Evolutionary conservation across 2,888 invertebrate species (phyloP), one percentile per base, ranked within the genome.

Genomic region (Abrostola tripartita): DNA sequence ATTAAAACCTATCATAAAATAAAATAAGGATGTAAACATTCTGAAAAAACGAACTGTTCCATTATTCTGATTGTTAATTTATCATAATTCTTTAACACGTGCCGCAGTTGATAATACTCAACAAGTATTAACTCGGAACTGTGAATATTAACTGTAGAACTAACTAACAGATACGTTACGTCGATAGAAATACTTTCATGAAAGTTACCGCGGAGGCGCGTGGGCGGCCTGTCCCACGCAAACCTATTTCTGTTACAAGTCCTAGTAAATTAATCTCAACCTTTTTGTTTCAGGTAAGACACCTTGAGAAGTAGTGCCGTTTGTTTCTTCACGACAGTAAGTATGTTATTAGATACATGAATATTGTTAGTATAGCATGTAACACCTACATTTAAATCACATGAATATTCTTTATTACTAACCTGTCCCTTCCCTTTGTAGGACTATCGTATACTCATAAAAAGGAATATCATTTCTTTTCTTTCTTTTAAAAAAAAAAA

Each of bases 221-320:
- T 64, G 51, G 51, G 61, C 38, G 56, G 37, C 12, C 44, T 12
- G 14, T 47, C 71, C 65, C 67, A 62, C 64, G 65, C 65, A 52
- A 59, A 38, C 53, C 63, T 62, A 61, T 61, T 61, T 71, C 52
- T 72, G 64, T 63, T 65, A 69, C 68, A 69, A 73, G 52, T 67
- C 54, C 53, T 57, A 59, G 57, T 24, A 57, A 72, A 76, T 74
- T 74, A 75, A 79, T 74, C 52, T 63, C 38, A 54, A 69, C 52
- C 71, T 71, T 81, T 81, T 78, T 79, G 74, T 82, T 83, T 62
- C 82, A 82, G 82, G 82, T 82, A 82, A 83, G 83, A 65, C 42
- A 64, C 51, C 24, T 54, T 64, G 67, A 38, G 37, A 68, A 66
- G 68, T 72, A 55, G 53, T 58, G 55, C 76, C 52, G 58, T 71